Base-by-base conservation (phyloP, 2,797 vertebrate genomes). In the Macrochelys suwanniensis region DNA sequence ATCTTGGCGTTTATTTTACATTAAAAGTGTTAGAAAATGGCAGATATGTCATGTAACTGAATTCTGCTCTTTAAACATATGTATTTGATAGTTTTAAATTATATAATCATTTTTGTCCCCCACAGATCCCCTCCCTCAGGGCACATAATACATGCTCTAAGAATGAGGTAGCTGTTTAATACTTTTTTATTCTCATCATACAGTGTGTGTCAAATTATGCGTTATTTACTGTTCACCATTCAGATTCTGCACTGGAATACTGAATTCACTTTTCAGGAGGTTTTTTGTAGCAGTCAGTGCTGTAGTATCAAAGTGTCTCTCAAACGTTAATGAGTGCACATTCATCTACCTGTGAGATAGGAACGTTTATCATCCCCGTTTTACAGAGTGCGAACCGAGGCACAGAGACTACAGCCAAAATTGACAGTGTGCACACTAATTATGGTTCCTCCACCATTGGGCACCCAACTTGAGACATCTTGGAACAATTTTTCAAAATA, bases 271-370 rank as follows among this genome's bases (percentile, higher is more conserved):
- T 74, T 47, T 77, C 47, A 49, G 13, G 47, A 49, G 13, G 15
- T 31, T 76, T 28, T 49, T 12, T 28, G 74, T 17, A 25, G 49
- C 47, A 77, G 25, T 49, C 45, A 49, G 7, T 31, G 26, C 15
- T 77, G 47, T 49, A 31, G 7, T 17, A 47, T 49, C 42, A 47
- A 49, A 42, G n/a, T 6, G 21, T 42, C 4, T 77, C 74, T 31
- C 45, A 17, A 77, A 49, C 8, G 9, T 77, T 77, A 77, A 77
- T 49, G 7, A 49, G 28, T 77, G 37, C 42, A 47, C 95, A 96
- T 97, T 96, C 95, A 97, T 95, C 96, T 95, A 97, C 90, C 84
- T 96, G 89, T 84, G 84, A 95, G 93, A 95, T 84, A 90, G 87
- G 85, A 92, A 93, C 97, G 93, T 96, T 94, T 92, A 94, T 26